phyloP scores from a whole-genome alignment of 2,888 invertebrate species.

The Meiosimyza decipiens region DNA sequence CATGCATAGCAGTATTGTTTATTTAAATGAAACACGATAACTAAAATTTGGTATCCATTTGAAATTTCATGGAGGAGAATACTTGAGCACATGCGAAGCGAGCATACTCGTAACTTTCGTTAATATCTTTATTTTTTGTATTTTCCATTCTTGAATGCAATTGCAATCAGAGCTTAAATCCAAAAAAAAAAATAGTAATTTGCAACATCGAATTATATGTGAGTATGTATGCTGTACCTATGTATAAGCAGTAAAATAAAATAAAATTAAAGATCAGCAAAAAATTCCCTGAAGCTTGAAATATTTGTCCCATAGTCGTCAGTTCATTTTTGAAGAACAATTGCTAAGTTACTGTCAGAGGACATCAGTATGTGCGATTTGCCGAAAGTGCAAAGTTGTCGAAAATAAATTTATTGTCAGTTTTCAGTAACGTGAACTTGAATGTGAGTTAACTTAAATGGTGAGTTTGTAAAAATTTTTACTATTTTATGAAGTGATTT shows the following conservation, averaged over 20 bases:
- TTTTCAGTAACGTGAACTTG: not conserved
- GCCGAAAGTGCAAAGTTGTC: constrained; percentile 9
- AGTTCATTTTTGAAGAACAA: not conserved
- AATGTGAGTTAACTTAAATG: not conserved
- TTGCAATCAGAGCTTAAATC: constrained; percentile 3
- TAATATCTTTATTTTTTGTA: not conserved
- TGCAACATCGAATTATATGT: not conserved
- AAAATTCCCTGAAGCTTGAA: not conserved
- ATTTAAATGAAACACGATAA: constrained; percentile 23
- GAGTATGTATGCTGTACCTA: not conserved
- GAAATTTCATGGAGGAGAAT: not conserved
- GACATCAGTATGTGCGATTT: constrained; percentile 22
- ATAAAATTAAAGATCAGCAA: constrained; percentile 27
- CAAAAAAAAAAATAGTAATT: not conserved
- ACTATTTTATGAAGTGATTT: too few species aligned
- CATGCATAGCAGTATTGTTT: constrained; percentile 7
- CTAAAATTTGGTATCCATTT: not conserved
- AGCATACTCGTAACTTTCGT: too few species aligned
- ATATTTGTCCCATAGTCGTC: constrained; percentile 30
- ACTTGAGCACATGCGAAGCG: too few species aligned
- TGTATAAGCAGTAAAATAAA: not conserved
- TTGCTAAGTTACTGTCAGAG: not conserved
- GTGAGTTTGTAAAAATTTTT: too few species aligned
- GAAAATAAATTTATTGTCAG: not conserved
- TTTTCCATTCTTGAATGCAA: constrained; percentile 15